Percentiles rank a stretch among this genome's conserved stretches.
Conservation (phyloP, 2,797 vertebrate genomes). For the Helarctos malayanus region DNA sequence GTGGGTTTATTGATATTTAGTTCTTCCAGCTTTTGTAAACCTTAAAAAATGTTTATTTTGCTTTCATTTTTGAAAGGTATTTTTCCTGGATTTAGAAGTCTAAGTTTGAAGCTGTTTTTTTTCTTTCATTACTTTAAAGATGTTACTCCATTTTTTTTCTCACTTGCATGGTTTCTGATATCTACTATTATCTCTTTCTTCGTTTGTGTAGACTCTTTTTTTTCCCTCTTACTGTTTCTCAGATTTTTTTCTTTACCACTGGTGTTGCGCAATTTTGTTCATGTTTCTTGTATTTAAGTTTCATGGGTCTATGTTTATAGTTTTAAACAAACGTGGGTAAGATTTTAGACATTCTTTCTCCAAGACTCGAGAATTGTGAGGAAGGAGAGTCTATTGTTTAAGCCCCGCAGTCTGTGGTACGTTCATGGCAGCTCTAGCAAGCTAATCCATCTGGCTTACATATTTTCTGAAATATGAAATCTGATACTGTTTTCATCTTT, state of each 20-base stretch:
- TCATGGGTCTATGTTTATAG: neutral
- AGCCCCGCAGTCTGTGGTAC: neutral
- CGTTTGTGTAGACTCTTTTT: neutral
- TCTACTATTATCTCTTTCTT: neutral
- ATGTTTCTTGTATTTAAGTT: neutral
- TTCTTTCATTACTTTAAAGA: neutral
- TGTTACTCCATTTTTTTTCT: neutral
- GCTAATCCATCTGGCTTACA: neutral
- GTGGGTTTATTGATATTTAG: neutral
- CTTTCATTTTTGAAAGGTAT: neutral
- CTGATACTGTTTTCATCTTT: neutral
- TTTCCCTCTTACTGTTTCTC: neutral
- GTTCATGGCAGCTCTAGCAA: neutral
- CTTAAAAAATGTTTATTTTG: neutral
- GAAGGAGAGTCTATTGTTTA: neutral
- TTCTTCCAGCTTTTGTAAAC: neutral
- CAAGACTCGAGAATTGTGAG: neutral
- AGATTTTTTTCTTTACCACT: constrained; percentile 37
- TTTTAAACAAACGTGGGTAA: neutral
- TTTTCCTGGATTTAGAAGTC: neutral
- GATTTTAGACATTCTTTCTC: neutral
- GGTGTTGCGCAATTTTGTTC: neutral
- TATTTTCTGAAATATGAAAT: neutral
- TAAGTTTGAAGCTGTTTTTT: neutral
- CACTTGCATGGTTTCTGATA: neutral